These are phyloP conservation scores for Caenorhabditis remanei DNA, from an alignment of 1,140 invertebrate genomes.

Conservation along the genomic window DNA sequence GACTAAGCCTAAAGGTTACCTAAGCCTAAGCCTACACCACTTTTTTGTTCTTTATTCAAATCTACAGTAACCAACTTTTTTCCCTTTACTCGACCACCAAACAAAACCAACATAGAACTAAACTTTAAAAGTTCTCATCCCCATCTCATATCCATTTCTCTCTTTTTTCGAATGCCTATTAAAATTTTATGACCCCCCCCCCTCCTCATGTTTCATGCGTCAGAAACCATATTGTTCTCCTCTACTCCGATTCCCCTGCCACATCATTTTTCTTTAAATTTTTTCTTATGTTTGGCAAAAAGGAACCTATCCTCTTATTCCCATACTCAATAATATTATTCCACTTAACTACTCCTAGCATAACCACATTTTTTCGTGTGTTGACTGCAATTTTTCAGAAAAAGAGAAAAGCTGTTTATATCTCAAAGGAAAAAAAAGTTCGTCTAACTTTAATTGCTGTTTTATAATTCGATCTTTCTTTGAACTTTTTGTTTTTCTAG, in stretches of 20 bases:
- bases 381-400: too few relatives aligned
- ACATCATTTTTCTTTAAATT: neutral
- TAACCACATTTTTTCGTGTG: too few relatives aligned
- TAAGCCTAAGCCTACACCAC: too few relatives aligned
- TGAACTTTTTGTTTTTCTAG: constrained; percentile 12
- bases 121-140: too few relatives aligned
- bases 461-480: neutral
- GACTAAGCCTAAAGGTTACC: too few relatives aligned
- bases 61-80: too few relatives aligned
- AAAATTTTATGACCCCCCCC: neutral
- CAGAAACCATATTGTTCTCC: neutral
- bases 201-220: constrained; percentile 8
- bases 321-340: too few relatives aligned
- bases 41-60: too few relatives aligned
- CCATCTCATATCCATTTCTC: neutral
- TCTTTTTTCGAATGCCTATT: neutral
- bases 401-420: neutral
- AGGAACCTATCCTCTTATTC: too few relatives aligned
- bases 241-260: constrained; percentile 28
- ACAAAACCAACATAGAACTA: too few relatives aligned
- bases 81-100: too few relatives aligned
- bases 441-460: constrained; percentile 2
- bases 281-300: neutral
- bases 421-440: neutral
- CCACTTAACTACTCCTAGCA: too few relatives aligned